phyloP scores from a whole-genome alignment of 2,113 vertebrate genomes.

The Bufo bufo region DNA sequence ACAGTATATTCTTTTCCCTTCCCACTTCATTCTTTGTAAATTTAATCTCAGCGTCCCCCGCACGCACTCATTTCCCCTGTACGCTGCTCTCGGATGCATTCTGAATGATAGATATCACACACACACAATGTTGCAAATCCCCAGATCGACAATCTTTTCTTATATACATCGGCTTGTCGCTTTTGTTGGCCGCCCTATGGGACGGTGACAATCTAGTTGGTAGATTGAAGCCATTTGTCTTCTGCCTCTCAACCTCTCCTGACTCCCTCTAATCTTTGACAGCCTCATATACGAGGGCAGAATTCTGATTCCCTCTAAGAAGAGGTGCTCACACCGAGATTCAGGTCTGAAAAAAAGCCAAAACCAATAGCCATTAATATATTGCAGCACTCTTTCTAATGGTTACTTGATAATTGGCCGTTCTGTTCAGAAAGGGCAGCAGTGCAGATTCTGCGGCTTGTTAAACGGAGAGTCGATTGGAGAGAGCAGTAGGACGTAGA shows the following conservation, averaged over 20 bases:
- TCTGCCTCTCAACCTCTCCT: slow-evolving; percentile 27
- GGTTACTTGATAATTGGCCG: slow-evolving; percentile 28
- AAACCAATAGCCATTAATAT: slow-evolving; percentile 27
- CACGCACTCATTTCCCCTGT: slow-evolving; percentile 2
- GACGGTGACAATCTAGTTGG: slow-evolving; percentile 26
- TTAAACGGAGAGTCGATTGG: slow-evolving; percentile 38
- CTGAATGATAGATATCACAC: slow-evolving; percentile 41
- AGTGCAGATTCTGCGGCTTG: slow-evolving; percentile 28
- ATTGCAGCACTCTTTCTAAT: neutral
- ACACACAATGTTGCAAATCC: slow-evolving; percentile 38
- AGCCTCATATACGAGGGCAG: slow-evolving; percentile 28
- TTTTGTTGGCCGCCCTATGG: slow-evolving; percentile 26
- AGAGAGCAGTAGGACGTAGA: slow-evolving; percentile 10
- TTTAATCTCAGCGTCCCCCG: slow-evolving; percentile 1
- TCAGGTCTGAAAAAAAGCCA: neutral
- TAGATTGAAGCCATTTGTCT: slow-evolving; percentile 52
- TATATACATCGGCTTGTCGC: neutral
- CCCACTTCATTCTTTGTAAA: neutral
- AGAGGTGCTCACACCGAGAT: neutral
- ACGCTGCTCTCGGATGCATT: slow-evolving; percentile 6
- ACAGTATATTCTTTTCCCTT: neutral
- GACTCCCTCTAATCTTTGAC: slow-evolving; percentile 33
- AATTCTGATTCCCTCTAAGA: slow-evolving; percentile 36
- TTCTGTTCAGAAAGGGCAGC: slow-evolving; percentile 10
- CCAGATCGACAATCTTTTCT: neutral